Conservation (phyloP, 30 jellyfish, hydroid and myxozoan genomes). For the Nemopilema nomurai region DNA sequence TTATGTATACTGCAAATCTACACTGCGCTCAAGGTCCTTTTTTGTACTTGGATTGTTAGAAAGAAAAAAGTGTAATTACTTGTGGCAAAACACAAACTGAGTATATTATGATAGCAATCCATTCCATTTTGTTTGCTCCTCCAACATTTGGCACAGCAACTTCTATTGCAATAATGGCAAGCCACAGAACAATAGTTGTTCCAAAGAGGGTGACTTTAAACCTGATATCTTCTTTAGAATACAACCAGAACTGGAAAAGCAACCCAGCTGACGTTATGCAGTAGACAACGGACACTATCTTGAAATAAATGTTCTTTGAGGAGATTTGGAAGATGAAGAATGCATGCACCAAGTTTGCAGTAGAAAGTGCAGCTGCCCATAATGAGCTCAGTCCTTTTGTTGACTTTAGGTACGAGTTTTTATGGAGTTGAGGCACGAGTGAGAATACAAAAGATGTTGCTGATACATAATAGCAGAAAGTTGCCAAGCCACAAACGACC, state of each 20-base stretch:
- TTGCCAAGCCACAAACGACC: conserved; percentile 33
- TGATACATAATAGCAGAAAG: conserved; percentile 29
- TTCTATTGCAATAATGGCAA: conserved; percentile 44
- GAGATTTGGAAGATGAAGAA: conserved; percentile 37
- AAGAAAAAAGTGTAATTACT: neutral
- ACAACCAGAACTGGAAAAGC: conserved; percentile 58
- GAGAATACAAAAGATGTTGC: conserved; percentile 40
- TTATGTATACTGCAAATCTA: too few species aligned
- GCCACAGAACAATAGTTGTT: conserved; percentile 32
- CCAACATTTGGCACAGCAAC: conserved; percentile 42
- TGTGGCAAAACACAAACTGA: conserved; percentile 48
- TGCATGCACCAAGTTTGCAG: conserved; percentile 36
- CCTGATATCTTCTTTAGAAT: conserved; percentile 37
- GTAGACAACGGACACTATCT: conserved; percentile 4
- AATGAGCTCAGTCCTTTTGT: conserved; percentile 33
- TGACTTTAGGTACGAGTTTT: conserved; percentile 40
- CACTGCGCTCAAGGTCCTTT: too few species aligned
- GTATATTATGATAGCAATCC: conserved; percentile 39
- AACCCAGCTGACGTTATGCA: conserved; percentile 12
- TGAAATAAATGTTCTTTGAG: conserved; percentile 19
- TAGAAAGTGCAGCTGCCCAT: conserved; percentile 43
- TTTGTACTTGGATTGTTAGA: neutral
- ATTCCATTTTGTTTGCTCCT: conserved; percentile 28
- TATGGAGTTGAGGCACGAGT: conserved; percentile 50
- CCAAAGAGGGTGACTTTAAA: conserved; percentile 49